Evolutionary conservation across 2,888 invertebrate species (phyloP).

Genomic region (Euplexia lucipara): DNA sequence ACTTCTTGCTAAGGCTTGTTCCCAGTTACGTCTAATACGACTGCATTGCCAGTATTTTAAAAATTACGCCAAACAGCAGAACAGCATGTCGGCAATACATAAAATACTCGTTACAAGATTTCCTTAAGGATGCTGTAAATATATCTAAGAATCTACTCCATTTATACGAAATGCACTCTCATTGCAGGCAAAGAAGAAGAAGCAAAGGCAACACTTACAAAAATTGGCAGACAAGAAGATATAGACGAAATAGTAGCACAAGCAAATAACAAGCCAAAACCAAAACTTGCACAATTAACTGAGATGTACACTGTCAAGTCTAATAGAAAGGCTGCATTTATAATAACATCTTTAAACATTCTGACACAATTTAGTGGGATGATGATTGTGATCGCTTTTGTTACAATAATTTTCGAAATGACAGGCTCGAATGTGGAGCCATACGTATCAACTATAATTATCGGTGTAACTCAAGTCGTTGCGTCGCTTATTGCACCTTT

Average conservation of each 20-base stretch:
- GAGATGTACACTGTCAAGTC: slow-evolving; percentile 70
- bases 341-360: slow-evolving; percentile 68
- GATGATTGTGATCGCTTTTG: slow-evolving; percentile 68
- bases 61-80: too few relatives aligned
- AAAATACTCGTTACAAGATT: too few relatives aligned
- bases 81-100: too few relatives aligned
- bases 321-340: slow-evolving; percentile 72
- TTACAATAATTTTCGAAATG: slow-evolving; percentile 73
- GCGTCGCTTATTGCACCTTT: slow-evolving; percentile 72
- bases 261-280: slow-evolving; percentile 54
- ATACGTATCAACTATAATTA: slow-evolving; percentile 74
- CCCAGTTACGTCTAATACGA: too few relatives aligned
- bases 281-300: slow-evolving; percentile 62
- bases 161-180: not conserved
- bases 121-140: too few relatives aligned
- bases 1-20: too few relatives aligned
- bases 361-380: slow-evolving; percentile 75
- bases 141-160: not conserved
- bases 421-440: slow-evolving; percentile 73
- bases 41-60: too few relatives aligned
- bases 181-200: slow-evolving; percentile 68
- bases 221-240: slow-evolving; percentile 72
- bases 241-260: slow-evolving; percentile 60
- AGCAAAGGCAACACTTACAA: slow-evolving; percentile 63
- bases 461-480: slow-evolving; percentile 71